These are phyloP conservation scores for Exephanes ischioxanthus DNA, from an alignment of 2,888 invertebrate species.

Conservation along the genomic window DNA sequence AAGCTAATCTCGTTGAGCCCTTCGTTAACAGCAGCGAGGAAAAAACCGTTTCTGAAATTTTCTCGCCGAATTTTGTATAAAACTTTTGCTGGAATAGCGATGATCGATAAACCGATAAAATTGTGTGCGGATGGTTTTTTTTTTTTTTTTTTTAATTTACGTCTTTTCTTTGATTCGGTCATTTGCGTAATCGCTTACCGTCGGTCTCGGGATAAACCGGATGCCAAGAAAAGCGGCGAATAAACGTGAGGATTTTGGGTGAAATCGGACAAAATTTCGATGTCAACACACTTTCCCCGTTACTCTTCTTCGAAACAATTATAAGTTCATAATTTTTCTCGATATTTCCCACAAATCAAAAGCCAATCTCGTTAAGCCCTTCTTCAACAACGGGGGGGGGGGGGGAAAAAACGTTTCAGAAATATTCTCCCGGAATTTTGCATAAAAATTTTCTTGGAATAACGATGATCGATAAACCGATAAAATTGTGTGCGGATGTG, in stretches of 20 bases:
- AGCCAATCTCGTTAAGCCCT: neutral
- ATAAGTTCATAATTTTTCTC: too few species aligned
- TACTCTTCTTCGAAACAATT: too few species aligned
- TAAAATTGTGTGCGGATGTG: neutral
- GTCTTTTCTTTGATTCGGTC: neutral
- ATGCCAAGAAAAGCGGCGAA: constrained; percentile 9
- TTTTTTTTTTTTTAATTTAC: neutral
- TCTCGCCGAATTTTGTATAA: too few species aligned
- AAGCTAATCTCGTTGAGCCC: neutral
- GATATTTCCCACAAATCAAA: neutral
- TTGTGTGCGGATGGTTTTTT: neutral
- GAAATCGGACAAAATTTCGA: too few species aligned
- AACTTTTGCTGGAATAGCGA: neutral
- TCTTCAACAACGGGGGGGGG: neutral
- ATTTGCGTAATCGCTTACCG: constrained; percentile 29
- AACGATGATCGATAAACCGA: neutral
- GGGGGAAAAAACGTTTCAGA: too few species aligned
- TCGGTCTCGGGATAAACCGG: constrained; percentile 21
- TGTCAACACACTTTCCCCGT: too few species aligned
- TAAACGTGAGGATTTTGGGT: constrained; percentile 29
- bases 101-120: neutral
- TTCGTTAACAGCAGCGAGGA: neutral
- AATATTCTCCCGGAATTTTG: too few species aligned
- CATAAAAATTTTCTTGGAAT: neutral
- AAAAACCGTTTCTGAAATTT: too few species aligned